Evolutionary conservation across 1,140 invertebrate species (phyloP), one percentile per base, ranked within the genome.

Genomic region (Nautilus pompilius): DNA sequence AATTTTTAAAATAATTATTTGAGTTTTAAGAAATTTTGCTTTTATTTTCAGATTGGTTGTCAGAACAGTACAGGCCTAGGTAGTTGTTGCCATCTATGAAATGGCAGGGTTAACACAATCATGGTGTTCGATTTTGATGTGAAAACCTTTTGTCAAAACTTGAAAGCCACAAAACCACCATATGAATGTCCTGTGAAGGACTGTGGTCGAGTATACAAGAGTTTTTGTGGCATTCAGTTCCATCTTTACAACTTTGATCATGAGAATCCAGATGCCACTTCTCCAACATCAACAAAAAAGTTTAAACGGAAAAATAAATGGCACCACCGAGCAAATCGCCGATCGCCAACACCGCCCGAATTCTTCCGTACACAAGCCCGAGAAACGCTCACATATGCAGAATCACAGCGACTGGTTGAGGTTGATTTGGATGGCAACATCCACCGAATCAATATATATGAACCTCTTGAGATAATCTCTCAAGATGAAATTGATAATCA

Each of bases 241-340:
- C 92, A 95, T 81, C 82, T 94, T 65, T 88, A 89, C 61, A 91
- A 92, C 76, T 91, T 88, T 83, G 90, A 93, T 79, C 91, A 93
- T 78, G 89, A 91, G 28, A 81, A 78, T 70, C 79, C 80, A 55
- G 80, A 83, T 45, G 79, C 73, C 61, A 70, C 68, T 54, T 54
- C 66, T 10, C 67, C 70, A 20, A 65, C 68, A 30, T 70, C 68
- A 5, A 71, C 68, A 58, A 78, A 74, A 57, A 75, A 74, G 20
- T 58, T 63, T n/a, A 67, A 68, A 58, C 65, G 66, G n/a, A 68
- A 69, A 49, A 70, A 65, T 36, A 75, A 71, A 51, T 74, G 75
- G 68, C 78, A 76, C 61, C 77, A 81, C 68, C 71, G 76, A 46
- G 68, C 72, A 41, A 71, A 70, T 55, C 69, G 76, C 17, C 61